These are phyloP conservation scores for Hydropotes inermis DNA, from an alignment of 2,113 vertebrate genomes.

Conservation along the genomic window DNA sequence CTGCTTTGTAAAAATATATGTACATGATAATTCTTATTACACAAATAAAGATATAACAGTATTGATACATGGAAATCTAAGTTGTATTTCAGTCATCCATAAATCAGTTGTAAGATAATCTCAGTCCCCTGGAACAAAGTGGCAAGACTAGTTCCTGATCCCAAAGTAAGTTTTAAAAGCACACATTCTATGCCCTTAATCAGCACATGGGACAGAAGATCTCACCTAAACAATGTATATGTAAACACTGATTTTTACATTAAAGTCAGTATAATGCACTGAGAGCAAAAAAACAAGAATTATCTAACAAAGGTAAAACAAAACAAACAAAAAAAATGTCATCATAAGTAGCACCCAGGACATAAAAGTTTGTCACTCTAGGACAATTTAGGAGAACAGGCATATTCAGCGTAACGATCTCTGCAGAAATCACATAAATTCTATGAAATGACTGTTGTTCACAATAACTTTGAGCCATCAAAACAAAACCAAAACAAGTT, in stretches of 20 bases:
- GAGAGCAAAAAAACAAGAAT: not conserved
- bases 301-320: conserved; percentile 15
- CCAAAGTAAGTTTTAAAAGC: not conserved
- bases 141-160: not conserved
- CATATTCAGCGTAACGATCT: not conserved
- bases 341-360: not conserved
- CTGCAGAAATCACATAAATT: conserved; percentile 19
- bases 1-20: not conserved
- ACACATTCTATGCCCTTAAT: not conserved
- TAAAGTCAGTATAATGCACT: not conserved
- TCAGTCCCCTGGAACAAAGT: not conserved
- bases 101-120: not conserved
- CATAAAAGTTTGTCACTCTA: not conserved
- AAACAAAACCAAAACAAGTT: not conserved
- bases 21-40: not conserved
- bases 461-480: not conserved
- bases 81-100: not conserved
- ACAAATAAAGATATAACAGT: not conserved
- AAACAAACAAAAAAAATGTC: not conserved
- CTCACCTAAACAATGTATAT: not conserved
- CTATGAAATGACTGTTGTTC: not conserved
- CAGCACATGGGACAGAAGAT: not conserved
- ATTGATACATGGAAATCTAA: not conserved
- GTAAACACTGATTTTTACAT: not conserved
- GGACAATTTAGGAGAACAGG: not conserved